These are phyloP conservation scores for Heteromurus nitidus DNA, from an alignment of 2,888 invertebrate genomes.

Conservation along the genomic window DNA sequence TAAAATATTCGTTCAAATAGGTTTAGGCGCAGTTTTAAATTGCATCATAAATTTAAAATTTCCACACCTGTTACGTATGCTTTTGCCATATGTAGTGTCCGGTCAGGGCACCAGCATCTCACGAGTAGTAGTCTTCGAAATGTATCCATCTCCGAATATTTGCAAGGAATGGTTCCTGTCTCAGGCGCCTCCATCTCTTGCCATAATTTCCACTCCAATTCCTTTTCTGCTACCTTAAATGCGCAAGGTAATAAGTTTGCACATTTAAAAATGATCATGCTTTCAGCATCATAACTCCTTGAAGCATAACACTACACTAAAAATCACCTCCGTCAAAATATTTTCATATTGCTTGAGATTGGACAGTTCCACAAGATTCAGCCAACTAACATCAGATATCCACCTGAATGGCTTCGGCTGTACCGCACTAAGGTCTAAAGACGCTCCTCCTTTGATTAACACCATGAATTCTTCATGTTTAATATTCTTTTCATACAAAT, in stretches of 20 bases:
- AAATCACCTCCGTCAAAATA: conserved; percentile 83
- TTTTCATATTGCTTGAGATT: conserved; percentile 87
- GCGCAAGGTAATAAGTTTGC: background rate
- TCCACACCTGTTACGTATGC: conserved; percentile 88
- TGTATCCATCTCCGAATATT: conserved; percentile 90
- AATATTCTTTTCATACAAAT: conserved; percentile 87
- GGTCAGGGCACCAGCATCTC: conserved; percentile 95
- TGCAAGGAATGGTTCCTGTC: conserved; percentile 92
- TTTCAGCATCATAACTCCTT: no score
- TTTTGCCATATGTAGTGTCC: conserved; percentile 93
- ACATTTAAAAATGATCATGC: no score
- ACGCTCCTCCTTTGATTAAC: conserved; percentile 96
- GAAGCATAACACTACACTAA: background rate
- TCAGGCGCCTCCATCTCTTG: conserved; percentile 95
- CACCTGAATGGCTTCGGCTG: conserved; percentile 94
- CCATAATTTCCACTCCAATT: conserved; percentile 92
- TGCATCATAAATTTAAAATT: background rate
- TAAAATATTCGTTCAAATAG: no score
- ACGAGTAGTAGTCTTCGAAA: conserved; percentile 90
- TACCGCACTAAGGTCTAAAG: conserved; percentile 93
- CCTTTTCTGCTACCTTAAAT: conserved; percentile 84
- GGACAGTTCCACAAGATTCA: conserved; percentile 95
- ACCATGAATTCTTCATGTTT: conserved; percentile 94
- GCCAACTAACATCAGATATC: conserved; percentile 97
- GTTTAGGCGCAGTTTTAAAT: no score